Evolutionary conservation across 2,797 vertebrate genomes (phyloP).

Genomic region (Eremophila alpestris): DNA sequence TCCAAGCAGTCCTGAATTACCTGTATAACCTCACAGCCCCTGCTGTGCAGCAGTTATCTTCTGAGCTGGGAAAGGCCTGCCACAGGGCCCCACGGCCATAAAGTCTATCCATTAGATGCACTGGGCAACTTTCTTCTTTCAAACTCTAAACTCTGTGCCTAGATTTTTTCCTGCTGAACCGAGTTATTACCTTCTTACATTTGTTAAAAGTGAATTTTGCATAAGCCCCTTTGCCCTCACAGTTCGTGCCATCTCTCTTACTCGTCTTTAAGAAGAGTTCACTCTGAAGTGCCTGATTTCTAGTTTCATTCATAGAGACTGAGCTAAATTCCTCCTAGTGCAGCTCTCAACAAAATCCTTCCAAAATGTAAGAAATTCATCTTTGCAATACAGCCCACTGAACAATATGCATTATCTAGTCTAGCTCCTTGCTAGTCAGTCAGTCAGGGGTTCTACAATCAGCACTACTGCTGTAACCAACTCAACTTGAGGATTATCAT

Average conservation of each 20-base stretch:
- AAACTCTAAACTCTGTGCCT: not conserved
- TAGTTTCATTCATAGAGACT: not conserved
- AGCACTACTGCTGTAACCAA: not conserved
- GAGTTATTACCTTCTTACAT: not conserved
- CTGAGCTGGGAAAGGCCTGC: not conserved
- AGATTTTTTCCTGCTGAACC: not conserved
- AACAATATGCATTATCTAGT: not conserved
- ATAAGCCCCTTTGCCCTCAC: not conserved
- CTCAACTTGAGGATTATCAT: not conserved
- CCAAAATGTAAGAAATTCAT: not conserved
- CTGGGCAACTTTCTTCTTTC: not conserved
- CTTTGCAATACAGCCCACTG: not conserved
- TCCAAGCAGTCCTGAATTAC: not conserved
- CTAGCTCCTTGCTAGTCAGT: not conserved
- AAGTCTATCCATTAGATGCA: not conserved
- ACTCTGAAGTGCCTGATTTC: not conserved
- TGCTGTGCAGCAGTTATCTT: not conserved
- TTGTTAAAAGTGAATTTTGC: not conserved
- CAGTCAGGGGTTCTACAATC: not conserved
- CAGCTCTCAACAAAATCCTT: not conserved
- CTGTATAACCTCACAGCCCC: not conserved
- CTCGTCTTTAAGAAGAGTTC: not conserved
- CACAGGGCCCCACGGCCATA: not conserved
- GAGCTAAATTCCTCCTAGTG: not conserved
- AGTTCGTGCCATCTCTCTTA: not conserved